A percentile compares a stretch with the other conserved stretches of the same genome.
Evolutionary conservation across 2,113 vertebrate genomes (phyloP).

Genomic region (Tenrec ecaudatus): DNA sequence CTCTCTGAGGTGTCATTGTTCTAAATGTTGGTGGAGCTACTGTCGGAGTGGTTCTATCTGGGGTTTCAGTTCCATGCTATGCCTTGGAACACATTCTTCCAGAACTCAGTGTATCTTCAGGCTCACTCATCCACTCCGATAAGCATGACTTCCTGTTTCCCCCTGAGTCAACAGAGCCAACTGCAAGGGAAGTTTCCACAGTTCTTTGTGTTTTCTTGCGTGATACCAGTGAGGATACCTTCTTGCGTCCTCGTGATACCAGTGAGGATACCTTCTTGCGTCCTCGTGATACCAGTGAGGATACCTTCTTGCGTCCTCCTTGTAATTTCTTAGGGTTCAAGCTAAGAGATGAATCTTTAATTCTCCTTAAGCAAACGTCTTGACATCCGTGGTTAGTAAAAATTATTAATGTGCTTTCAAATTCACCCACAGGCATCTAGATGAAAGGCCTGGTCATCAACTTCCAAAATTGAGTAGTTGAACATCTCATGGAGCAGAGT

Average conservation of each 20-base stretch:
- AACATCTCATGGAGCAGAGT: not conserved
- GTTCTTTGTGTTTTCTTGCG: not conserved
- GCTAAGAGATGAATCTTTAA: not conserved
- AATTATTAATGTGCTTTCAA: not conserved
- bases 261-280: no score
- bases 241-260: not conserved
- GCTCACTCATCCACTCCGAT: not conserved
- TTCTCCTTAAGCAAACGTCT: not conserved
- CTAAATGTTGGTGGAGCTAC: not conserved
- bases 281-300: not conserved
- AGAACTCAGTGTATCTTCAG: not conserved
- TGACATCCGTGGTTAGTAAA: not conserved
- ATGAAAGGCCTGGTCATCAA: not conserved
- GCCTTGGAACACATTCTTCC: not conserved
- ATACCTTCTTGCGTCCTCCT: not conserved
- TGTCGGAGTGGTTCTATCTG: not conserved
- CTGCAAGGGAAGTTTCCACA: not conserved
- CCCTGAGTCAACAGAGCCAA: fast-evolving
- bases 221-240: not conserved
- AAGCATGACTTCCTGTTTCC: fast-evolving
- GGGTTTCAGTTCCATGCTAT: no score
- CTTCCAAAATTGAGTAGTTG: not conserved
- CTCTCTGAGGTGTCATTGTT: not conserved
- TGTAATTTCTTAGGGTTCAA: not conserved
- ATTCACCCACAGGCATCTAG: not conserved